A percentile compares a stretch with the other conserved stretches of the same genome.
Conservation (phyloP, 2,113 vertebrate genomes). For the Albula glossodonta region DNA sequence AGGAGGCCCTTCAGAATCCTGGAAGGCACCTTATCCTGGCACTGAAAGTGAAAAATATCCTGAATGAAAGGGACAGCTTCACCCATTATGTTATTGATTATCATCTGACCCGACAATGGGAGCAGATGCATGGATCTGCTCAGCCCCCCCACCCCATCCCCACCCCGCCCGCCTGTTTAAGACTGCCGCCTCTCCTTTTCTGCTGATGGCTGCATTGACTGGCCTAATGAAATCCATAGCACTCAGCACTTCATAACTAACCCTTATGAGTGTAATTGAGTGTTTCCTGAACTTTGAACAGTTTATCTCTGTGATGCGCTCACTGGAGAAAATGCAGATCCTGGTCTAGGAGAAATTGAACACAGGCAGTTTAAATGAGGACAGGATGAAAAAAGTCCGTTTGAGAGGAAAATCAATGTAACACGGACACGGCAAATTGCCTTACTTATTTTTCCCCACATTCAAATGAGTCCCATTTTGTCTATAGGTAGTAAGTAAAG, state of each 20-base stretch:
- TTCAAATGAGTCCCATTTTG: neutral
- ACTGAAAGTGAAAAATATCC: constrained; percentile 55
- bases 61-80: constrained; percentile 34
- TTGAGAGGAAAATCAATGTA: constrained; percentile 56
- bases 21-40: constrained; percentile 48
- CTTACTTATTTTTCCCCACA: neutral
- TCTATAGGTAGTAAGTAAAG: constrained; percentile 5
- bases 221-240: constrained; percentile 29
- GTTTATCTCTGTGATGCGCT: constrained; percentile 22
- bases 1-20: constrained; percentile 46
- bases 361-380: constrained; percentile 47
- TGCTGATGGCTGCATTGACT: constrained; percentile 15
- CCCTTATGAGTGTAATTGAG: neutral
- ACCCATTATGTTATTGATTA: constrained; percentile 73
- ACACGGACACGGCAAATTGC: constrained; percentile 38
- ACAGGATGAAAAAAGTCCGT: constrained; percentile 50
- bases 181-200: constrained; percentile 45
- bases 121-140: constrained; percentile 56
- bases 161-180: constrained; percentile 51
- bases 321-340: constrained; percentile 39
- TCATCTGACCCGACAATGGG: constrained; percentile 56
- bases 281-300: constrained; percentile 22
- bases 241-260: neutral
- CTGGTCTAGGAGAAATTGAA: constrained; percentile 59
- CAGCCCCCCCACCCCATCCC: constrained; percentile 38